Conservation (phyloP, 2,113 vertebrate genomes). For the Tachysurus vachellii region DNA sequence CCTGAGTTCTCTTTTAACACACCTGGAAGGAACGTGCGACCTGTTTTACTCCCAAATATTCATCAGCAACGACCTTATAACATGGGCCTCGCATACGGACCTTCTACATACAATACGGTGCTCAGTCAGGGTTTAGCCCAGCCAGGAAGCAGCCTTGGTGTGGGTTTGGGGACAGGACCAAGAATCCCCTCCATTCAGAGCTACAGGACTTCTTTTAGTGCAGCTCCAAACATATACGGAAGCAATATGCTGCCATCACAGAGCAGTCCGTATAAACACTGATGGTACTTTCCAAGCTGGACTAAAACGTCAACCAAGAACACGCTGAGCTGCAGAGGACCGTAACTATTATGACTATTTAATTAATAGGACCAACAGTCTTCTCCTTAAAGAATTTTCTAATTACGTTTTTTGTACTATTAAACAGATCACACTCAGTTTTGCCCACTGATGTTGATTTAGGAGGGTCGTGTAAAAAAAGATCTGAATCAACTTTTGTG, state of each 20-base stretch:
- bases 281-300: conserved; percentile 54
- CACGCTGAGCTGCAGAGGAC: conserved; percentile 3
- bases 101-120: conserved; percentile 70
- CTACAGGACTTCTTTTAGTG: conserved; percentile 82
- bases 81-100: conserved; percentile 77
- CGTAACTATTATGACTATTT: conserved; percentile 51
- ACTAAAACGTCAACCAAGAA: conserved; percentile 12
- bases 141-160: conserved; percentile 65
- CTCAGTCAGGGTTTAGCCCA: conserved; percentile 75
- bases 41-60: conserved; percentile 78
- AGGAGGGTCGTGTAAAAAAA: neutral
- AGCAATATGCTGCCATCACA: conserved; percentile 66
- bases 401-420: conserved; percentile 36
- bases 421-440: conserved; percentile 18
- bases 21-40: conserved; percentile 83
- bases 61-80: conserved; percentile 80
- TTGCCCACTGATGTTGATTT: neutral
- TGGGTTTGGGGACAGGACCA: conserved; percentile 29
- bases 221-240: conserved; percentile 76
- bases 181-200: conserved; percentile 69
- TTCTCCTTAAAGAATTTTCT: conserved; percentile 43
- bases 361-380: conserved; percentile 55
- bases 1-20: conserved; percentile 94
- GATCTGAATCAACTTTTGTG: neutral
- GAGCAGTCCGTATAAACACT: conserved; percentile 76